These are phyloP conservation scores for Manis crassicaudata DNA, from an alignment of 2,797 vertebrate species.

Conservation along the genomic window DNA sequence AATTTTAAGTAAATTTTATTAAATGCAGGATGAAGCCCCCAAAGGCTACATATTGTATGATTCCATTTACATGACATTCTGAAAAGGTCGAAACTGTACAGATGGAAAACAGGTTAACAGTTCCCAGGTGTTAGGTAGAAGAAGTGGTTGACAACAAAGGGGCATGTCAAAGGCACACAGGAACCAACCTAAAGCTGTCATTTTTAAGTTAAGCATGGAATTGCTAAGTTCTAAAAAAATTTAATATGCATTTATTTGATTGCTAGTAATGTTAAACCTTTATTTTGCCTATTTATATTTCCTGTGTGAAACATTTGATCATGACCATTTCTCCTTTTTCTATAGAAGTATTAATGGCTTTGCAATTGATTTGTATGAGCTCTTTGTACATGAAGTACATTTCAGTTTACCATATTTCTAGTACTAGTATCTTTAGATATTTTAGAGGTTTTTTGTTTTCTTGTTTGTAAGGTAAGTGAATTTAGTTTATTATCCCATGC, in stretches of 20 bases:
- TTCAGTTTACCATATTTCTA: slow-evolving; percentile 35
- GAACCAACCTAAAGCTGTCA: neutral
- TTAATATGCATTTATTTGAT: slow-evolving; percentile 16
- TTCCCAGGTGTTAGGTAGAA: neutral
- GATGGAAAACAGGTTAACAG: neutral
- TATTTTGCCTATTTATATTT: slow-evolving; percentile 9
- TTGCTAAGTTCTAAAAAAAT: neutral
- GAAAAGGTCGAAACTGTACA: neutral
- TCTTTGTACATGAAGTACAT: slow-evolving; percentile 35
- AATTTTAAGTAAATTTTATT: slow-evolving; percentile 40
- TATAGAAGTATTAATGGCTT: neutral
- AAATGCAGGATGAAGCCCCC: neutral
- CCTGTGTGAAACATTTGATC: neutral
- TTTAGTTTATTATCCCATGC: neutral
- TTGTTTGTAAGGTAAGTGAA: slow-evolving; percentile 36
- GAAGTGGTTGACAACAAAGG: neutral
- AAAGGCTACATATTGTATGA: neutral
- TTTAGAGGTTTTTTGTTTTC: neutral
- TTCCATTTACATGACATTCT: neutral
- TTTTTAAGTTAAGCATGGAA: slow-evolving; percentile 10
- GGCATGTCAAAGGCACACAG: neutral
- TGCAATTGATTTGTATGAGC: slow-evolving; percentile 6
- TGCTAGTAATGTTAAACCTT: neutral
- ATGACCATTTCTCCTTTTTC: slow-evolving; percentile 22
- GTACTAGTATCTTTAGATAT: slow-evolving; percentile 45